A percentile compares a stretch with the other conserved stretches of the same genome.
These are phyloP conservation scores for Sylvicola cinctus DNA, from an alignment of 2,888 invertebrate genomes.

Conservation along the genomic window DNA sequence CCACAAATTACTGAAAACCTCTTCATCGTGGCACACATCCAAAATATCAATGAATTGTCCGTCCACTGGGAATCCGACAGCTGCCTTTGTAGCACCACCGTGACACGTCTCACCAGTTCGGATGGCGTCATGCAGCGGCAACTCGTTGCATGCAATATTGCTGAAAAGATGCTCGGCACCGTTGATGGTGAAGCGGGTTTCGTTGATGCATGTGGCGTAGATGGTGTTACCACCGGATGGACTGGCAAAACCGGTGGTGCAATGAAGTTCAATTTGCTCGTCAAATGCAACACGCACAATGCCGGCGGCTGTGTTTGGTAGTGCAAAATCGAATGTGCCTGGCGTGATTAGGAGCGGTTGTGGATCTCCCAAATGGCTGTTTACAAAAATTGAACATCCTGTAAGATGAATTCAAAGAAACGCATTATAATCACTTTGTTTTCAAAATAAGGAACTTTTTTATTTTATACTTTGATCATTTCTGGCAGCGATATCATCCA, in stretches of 20 bases:
- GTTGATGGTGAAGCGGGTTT: slow-evolving; percentile 10
- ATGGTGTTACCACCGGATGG: slow-evolving; percentile 5
- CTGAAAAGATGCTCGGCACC: slow-evolving; percentile 12
- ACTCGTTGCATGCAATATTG: slow-evolving; percentile 15
- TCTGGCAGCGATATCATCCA: too few species aligned
- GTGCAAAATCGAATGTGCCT: slow-evolving; percentile 16
- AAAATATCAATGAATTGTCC: slow-evolving; percentile 18
- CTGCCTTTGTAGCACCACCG: slow-evolving; percentile 14
- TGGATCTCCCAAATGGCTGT: slow-evolving; percentile 31
- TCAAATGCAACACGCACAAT: slow-evolving; percentile 14
- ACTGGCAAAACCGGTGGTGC: slow-evolving; percentile 9
- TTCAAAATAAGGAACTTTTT: too few species aligned
- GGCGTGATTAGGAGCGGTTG: slow-evolving; percentile 35
- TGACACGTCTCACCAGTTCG: slow-evolving; percentile 15
- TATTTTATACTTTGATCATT: too few species aligned
- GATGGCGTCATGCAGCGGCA: slow-evolving; percentile 15
- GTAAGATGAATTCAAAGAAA: too few species aligned
- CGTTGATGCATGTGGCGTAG: slow-evolving; percentile 2
- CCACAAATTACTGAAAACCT: slow-evolving; percentile 20
- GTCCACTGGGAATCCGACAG: slow-evolving; percentile 21
- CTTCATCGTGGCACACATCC: slow-evolving; percentile 24
- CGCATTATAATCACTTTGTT: too few species aligned
- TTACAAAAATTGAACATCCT: slow-evolving; percentile 26
- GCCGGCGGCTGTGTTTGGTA: slow-evolving; percentile 14
- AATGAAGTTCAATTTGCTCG: slow-evolving; percentile 15